Conservation (phyloP, 2,888 invertebrate genomes). For the Lacanobia wlatinum region DNA sequence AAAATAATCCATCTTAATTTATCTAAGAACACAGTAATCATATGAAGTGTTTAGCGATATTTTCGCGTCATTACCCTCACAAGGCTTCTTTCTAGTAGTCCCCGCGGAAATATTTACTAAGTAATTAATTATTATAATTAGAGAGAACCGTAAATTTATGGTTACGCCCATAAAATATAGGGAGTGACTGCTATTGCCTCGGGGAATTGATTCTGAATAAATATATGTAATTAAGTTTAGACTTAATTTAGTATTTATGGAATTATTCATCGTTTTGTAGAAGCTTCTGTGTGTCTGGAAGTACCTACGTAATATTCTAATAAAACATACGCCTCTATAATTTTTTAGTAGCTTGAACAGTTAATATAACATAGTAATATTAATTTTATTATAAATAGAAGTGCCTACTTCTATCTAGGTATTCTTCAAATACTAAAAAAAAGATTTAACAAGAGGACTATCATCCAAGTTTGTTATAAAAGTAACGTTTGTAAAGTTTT, state of each 20-base stretch:
- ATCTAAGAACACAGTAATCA: conserved; percentile 54
- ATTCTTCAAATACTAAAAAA: too few species aligned
- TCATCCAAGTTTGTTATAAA: neutral
- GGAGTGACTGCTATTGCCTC: conserved; percentile 44
- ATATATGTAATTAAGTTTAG: conserved; percentile 15
- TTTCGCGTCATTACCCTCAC: conserved; percentile 49
- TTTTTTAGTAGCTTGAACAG: too few species aligned
- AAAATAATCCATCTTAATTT: conserved; percentile 23
- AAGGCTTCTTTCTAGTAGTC: conserved; percentile 56
- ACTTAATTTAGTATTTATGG: conserved; percentile 11
- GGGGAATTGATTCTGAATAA: conserved; percentile 43
- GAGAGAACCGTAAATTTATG: conserved; percentile 61
- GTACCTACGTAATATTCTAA: neutral
- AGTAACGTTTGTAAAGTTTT: neutral
- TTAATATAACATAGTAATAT: neutral
- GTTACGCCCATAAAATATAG: conserved; percentile 62
- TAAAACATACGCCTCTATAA: neutral
- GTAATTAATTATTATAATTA: conserved; percentile 73
- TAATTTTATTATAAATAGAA: too few species aligned
- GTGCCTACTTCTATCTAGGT: too few species aligned
- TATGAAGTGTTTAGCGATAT: conserved; percentile 53
- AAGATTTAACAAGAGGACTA: neutral
- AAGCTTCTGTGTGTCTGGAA: neutral
- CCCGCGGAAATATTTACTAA: conserved; percentile 72
- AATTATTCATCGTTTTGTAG: neutral